phyloP scores from a whole-genome alignment of 2,797 vertebrate genomes.

The Holocentrus rufus region DNA sequence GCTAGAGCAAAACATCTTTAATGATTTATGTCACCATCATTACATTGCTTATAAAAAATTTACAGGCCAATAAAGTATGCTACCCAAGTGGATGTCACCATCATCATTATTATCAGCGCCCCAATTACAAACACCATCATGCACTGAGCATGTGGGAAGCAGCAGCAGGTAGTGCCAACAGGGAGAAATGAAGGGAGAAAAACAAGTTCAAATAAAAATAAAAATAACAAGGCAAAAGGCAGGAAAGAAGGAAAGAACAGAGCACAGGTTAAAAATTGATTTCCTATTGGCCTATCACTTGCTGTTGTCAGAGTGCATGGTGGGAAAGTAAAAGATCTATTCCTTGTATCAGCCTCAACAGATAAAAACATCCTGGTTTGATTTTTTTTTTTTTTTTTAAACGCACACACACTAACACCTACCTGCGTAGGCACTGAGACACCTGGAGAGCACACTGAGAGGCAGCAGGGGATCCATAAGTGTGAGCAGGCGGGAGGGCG shows the following conservation, averaged over 20 bases:
- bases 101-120: not conserved
- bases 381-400: constrained; percentile 4
- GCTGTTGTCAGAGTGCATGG: not conserved
- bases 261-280: not conserved
- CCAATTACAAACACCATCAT: not conserved
- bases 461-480: constrained; percentile 94
- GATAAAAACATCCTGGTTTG: constrained; percentile 1
- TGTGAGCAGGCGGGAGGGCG: constrained; percentile 91
- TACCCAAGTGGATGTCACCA: not conserved
- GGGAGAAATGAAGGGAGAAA: not conserved
- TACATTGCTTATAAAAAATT: not conserved
- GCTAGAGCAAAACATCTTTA: no score
- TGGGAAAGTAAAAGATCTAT: not conserved
- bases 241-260: not conserved
- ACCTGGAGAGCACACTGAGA: constrained; percentile 90
- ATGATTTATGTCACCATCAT: no score
- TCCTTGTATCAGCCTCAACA: constrained; percentile 5
- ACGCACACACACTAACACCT: constrained; percentile 5
- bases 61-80: not conserved
- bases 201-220: not conserved
- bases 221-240: not conserved
- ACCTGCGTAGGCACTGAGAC: constrained; percentile 92
- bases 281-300: constrained; percentile 1
- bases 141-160: constrained; percentile 1
- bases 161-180: not conserved